Base-by-base conservation (phyloP, 2,888 invertebrate genomes). In the Brachyptera putata region DNA sequence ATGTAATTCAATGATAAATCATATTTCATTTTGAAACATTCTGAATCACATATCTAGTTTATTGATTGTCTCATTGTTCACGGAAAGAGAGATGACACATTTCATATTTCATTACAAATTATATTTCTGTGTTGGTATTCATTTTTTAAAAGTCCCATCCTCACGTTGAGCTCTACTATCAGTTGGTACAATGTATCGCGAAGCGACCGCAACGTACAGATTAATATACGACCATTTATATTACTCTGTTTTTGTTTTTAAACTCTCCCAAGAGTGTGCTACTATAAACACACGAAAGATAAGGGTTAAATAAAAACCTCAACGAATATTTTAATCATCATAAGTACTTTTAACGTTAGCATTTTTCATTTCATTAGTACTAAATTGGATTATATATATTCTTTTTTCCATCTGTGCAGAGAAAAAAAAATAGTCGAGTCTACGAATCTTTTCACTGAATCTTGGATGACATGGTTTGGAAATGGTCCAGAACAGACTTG, bases 341-440 rank as follows among this genome's bases (percentile, higher is more conserved):
- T 34, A 43, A 60, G 43, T 60, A 60, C 60, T 55, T 55, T n/a
- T 60, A 50, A 46, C 9, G 39, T 34, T 30, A 16, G 24, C 56
- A 41, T 60, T 60, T 60, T 60, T 60, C 56, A 60, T 60, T 60
- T 60, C 60, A 60, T 60, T 60, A 60, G 49, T 30, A 50, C 26
- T 50, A 41, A 41, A 21, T 9, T 25, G 26, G 30, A 50, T 22
- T n/a, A n/a, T n/a, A n/a, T n/a, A n/a, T n/a, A 50, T 49, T 26
- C 16, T 50, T 26, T 26, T 26, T 14, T 11, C 22, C 18, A 21
- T 48, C n/a, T 9, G 26, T 7, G 7, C 46, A 24, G 13, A 46
- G 18, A n/a, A 16, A n/a, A n/a, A n/a, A n/a, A 18, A 30, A 14
- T 30, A 50, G 26, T 16, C 25, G 36, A 58, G 34, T 58, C 25